Evolutionary conservation across 2,797 vertebrate species (phyloP), one percentile per base, ranked within the genome.

Genomic region (Microctenopoma stevenorrisi): DNA sequence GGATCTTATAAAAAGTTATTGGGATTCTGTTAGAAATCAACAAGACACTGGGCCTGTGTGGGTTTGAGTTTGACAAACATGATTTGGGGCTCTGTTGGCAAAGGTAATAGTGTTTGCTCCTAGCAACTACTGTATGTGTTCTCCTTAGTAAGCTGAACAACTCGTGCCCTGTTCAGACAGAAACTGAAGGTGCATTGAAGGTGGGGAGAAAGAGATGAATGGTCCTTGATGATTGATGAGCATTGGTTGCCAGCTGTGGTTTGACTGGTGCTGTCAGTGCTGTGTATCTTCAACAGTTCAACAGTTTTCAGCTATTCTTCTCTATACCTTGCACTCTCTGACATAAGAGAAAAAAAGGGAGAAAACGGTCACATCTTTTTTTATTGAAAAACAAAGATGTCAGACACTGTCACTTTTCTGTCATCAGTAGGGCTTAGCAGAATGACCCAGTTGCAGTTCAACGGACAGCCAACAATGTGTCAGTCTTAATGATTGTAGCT

Each of bases 191-290:
- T 26, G 3, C 6, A 1, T 42, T 57, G 48, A 40, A 16, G n/a
- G 13, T 0, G 6, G 14, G 49, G 13, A 28, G 47, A 60, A 26
- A 43, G 12, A 60, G 15, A 40, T n/a, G 48, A 76, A 12, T 64
- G 30, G 47, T 77, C 53, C 62, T 58, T 59, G 54, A 65, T 64
- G 56, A 58, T 16, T 68, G 52, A 65, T 49, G 35, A 79, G 70
- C 58, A 72, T 66, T 59, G 38, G 44, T 62, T 71, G 59, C n/a
- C 26, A 30, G 38, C 43, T 28, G 16, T 4, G 26, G 16, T 61
- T 67, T 76, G 59, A 56, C 67, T 73, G 43, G 46, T 56, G 18
- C 70, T 56, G 66, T 73, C 71, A 64, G 25, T 56, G 25, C 26
- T 4, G 2, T 14, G 15, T 40, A n/a, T 53, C 28, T 53, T 59